Percentiles rank a stretch among this genome's conserved stretches.
Conservation (phyloP, 2,113 vertebrate species). For the Chaetops frenatus region DNA sequence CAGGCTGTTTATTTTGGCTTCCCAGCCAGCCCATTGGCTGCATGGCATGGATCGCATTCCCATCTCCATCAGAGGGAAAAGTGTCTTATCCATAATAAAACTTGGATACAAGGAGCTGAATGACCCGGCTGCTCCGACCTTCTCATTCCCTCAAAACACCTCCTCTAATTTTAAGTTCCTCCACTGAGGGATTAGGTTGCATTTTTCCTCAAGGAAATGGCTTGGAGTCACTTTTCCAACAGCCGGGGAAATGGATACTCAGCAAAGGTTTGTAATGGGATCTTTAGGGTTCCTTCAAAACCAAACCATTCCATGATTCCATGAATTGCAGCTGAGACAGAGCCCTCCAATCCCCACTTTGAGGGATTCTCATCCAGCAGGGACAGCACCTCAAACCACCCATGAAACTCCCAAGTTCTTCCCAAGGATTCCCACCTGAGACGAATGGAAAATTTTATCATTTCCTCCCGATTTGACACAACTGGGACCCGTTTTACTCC, state of each 20-base stretch:
- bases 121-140: background rate
- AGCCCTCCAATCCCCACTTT: background rate
- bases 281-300: background rate
- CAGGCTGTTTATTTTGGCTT: background rate
- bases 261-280: background rate
- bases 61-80: accelerated
- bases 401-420: accelerated
- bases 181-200: accelerated
- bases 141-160: background rate
- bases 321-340: background rate
- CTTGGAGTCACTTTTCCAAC: background rate
- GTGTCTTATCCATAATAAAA: background rate
- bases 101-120: background rate
- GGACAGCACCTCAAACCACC: background rate
- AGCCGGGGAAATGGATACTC: background rate
- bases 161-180: background rate
- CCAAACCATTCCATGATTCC: background rate
- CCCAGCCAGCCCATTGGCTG: background rate
- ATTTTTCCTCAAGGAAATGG: background rate
- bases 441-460: background rate
- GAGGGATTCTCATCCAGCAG: background rate
- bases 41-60: accelerated
- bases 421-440: accelerated
- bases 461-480: background rate
- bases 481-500: accelerated